Evolutionary conservation across 2,888 invertebrate species (phyloP).

Genomic region (Branchipolynoe longqiensis): DNA sequence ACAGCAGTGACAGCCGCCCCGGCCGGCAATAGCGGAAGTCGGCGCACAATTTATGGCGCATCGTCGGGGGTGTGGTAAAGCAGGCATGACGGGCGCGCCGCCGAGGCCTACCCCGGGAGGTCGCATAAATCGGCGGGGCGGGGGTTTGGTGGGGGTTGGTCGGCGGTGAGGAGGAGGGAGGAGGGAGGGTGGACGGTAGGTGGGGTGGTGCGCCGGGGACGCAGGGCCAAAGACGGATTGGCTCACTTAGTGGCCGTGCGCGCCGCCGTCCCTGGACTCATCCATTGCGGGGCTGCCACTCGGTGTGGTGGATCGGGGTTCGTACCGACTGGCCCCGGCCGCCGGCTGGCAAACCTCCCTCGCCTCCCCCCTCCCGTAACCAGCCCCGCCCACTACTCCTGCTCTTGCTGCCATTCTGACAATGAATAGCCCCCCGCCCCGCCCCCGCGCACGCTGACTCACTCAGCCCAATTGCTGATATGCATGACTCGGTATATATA

Average conservation of each 20-base stretch:
- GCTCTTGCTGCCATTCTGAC: too few species aligned
- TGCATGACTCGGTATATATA: too few species aligned
- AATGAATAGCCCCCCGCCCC: too few species aligned
- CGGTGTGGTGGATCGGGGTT: too few species aligned
- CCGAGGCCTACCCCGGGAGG: constrained; percentile 7
- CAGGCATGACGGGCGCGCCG: constrained; percentile 28
- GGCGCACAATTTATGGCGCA: constrained; percentile 29
- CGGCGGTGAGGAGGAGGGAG: background rate
- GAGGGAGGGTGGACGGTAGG: background rate
- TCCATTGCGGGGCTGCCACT: constrained; percentile 6
- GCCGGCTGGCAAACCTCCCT: too few species aligned
- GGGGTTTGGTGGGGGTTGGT: background rate
- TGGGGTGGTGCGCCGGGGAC: background rate
- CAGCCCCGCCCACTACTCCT: too few species aligned
- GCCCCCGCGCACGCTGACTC: too few species aligned
- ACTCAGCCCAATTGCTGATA: too few species aligned
- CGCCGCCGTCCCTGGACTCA: constrained; percentile 22
- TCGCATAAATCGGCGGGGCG: constrained; percentile 20
- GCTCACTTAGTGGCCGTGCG: constrained; percentile 42
- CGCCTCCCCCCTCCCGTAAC: too few species aligned
- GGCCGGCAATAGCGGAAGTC: constrained; percentile 32
- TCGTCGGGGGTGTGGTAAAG: constrained; percentile 17
- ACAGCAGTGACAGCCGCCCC: background rate
- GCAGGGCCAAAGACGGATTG: constrained; percentile 3
- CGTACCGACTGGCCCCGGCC: too few species aligned